Evolutionary conservation across 1,140 invertebrate species (phyloP), one percentile per base, ranked within the genome.

Genomic region (Mycetomoellerius zeteki): DNA sequence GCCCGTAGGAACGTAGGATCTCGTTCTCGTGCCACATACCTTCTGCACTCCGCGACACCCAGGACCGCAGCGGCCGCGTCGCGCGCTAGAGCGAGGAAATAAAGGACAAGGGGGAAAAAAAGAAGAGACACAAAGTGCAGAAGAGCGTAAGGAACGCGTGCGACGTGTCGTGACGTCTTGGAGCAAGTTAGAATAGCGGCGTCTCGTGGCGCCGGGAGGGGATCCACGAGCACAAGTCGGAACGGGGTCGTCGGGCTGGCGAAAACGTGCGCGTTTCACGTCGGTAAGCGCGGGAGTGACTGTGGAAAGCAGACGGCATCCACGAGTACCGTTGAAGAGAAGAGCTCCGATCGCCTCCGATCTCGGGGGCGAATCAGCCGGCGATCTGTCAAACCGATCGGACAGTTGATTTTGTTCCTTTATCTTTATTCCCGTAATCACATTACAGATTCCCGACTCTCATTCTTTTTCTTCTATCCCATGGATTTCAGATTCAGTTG

Each of bases 261-360:
- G 43, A 64, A 30, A 37, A 54, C 30, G 54, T 37, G 21, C 73
- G 56, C 24, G 72, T 65, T 33, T 37, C 52, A n/a, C 19, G 33
- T 62, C 33, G 75, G 37, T 62, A 77, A 77, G 37, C 56, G 56
- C 75, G 75, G 56, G 56, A 77, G 56, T 62, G 56, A 73, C 50
- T 10, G 58, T 27, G 54, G 24, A 12, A 4, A 30, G 47, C 33
- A 43, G 37, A 8, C 37, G 37, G 10, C 37, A 43, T 43, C 69
- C 21, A 16, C 16, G 47, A 27, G 69, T 50, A 27, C 56, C 54
- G 73, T 60, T 60, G 33, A 58, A 14, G 52, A 16, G 52, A 7
- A 24, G 30, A 56, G 54, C n/a, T 14, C 47, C 7, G 16, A 30
- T 14, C 19, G 3, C 3, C 21, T 30, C 3, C 21, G 30, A 72